phyloP scores from a whole-genome alignment of 2,113 vertebrate species.

The Pantherophis guttatus region DNA sequence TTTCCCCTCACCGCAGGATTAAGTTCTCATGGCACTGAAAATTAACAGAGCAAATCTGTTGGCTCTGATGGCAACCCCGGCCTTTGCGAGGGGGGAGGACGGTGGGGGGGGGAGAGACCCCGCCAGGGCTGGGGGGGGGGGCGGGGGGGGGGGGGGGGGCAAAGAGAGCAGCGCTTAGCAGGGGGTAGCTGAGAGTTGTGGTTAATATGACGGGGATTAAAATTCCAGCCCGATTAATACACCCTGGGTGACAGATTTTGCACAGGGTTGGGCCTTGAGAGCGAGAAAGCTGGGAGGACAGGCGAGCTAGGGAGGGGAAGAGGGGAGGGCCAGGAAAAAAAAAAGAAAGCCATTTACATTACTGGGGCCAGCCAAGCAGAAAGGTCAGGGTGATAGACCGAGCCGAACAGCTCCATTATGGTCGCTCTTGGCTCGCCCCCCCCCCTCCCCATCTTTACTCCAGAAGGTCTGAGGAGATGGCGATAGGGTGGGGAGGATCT shows the following conservation, averaged over 20 bases:
- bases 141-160: background rate
- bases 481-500: background rate
- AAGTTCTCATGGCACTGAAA: slow-evolving; percentile 2
- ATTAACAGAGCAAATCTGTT: slow-evolving; percentile 26
- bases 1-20: slow-evolving; percentile 1
- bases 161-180: background rate
- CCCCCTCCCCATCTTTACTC: background rate
- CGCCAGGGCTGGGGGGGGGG: background rate
- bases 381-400: slow-evolving; percentile 14
- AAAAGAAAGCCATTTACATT: slow-evolving; percentile 50
- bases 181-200: slow-evolving; percentile 26
- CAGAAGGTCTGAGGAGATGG: background rate
- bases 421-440: background rate
- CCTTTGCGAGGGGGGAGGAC: background rate
- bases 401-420: slow-evolving; percentile 32
- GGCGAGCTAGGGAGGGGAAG: slow-evolving; percentile 41
- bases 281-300: background rate
- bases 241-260: slow-evolving; percentile 80
- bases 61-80: background rate
- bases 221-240: slow-evolving; percentile 83
- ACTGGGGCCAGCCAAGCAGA: slow-evolving; percentile 10
- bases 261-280: slow-evolving; percentile 40
- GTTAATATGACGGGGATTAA: slow-evolving; percentile 79
- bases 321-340: slow-evolving; percentile 71
- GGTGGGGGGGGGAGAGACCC: background rate